Base-by-base conservation (phyloP, 1,140 invertebrate species). In the Paralvinella palmiformis region DNA sequence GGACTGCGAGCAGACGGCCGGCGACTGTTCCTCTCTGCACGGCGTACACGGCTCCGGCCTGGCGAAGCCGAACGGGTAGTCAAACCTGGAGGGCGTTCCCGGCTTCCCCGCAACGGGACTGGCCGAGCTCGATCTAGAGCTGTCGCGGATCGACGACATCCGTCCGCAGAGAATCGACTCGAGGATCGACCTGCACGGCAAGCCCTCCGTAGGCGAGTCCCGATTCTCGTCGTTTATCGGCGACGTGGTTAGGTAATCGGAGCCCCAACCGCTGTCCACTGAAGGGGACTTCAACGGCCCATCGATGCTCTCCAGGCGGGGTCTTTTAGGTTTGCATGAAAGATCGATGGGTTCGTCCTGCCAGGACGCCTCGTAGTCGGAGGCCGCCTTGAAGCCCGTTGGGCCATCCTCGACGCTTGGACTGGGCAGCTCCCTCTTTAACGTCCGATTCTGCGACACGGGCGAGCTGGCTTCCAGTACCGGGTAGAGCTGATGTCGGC, bases 301-400 rank as follows among this genome's bases (percentile, higher is more conserved):
- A 13, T 10, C 17, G 48, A 27, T 3, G 27, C 35, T 4, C 10
- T n/a, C n/a, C 27, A 20, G n/a, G 58, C 41, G 10, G 58, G 35
- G 58, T 6, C 5, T 6, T 15, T 32, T n/a, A 22, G 35, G 33
- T 27, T 60, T 60, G 58, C 58, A 60, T 22, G 58, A 60, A 20
- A 60, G 24, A 37, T 60, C 58, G 20, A 60, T 60, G 22, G 58
- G 58, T 41, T 60, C 58, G 31, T 60, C 58, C n/a, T n/a, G n/a
- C n/a, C n/a, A n/a, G n/a, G n/a, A n/a, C n/a, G n/a, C n/a, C n/a
- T n/a, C n/a, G n/a, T n/a, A n/a, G n/a, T n/a, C n/a, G n/a, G n/a
- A n/a, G n/a, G n/a, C n/a, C n/a, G n/a, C n/a, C n/a, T n/a, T 60
- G 33, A 7, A 60, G 10, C 33, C 35, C 44, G 36, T 45, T 22